Percentiles rank a stretch among this genome's conserved stretches.
Conservation (phyloP, 2,888 invertebrate species). For the Tenthredo livida region DNA sequence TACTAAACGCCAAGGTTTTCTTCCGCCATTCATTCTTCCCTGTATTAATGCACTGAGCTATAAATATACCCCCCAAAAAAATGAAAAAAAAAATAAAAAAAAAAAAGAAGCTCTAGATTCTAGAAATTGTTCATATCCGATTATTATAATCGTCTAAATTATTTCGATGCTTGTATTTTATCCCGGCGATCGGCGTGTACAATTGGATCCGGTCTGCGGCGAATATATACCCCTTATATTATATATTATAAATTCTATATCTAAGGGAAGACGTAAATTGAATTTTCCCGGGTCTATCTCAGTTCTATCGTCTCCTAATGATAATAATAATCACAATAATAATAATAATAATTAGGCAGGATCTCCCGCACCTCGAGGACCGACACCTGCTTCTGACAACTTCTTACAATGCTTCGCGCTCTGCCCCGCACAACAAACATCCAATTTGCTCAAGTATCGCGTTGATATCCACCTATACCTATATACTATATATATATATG, state of each 20-base stretch:
- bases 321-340: constrained; percentile 29
- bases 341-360: constrained; percentile 55
- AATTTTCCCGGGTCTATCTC: background rate
- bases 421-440: constrained; percentile 58
- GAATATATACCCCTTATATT: no score
- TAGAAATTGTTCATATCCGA: no score
- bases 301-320: background rate
- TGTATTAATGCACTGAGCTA: background rate
- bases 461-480: background rate
- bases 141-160: no score
- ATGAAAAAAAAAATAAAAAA: background rate
- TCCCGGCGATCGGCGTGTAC: no score
- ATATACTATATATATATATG: background rate
- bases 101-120: no score
- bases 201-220: background rate
- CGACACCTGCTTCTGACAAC: constrained; percentile 69
- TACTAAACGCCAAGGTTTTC: background rate
- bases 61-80: background rate
- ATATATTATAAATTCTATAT: background rate
- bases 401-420: constrained; percentile 64
- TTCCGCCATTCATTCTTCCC: background rate
- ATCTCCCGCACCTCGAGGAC: constrained; percentile 46
- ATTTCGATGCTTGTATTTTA: no score
- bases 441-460: constrained; percentile 72
- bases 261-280: background rate